Conservation (phyloP, 2,888 invertebrate genomes). For the Kryphioiulus occultus region DNA sequence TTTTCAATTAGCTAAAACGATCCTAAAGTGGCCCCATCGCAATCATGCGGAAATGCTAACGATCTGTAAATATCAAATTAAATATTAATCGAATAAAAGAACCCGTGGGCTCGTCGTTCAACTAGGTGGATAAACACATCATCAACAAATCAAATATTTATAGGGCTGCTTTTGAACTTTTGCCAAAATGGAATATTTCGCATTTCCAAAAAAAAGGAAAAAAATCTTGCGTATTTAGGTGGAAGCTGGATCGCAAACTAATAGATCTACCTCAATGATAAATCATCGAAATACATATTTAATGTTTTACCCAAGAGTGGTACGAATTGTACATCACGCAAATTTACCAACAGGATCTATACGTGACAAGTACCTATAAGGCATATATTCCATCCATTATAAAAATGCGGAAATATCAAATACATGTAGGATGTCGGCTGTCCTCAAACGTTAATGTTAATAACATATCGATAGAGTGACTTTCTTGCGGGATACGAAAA, state of each 20-base stretch:
- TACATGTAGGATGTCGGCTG: not conserved
- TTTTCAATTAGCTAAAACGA: not conserved
- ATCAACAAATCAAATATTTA: constrained; percentile 13
- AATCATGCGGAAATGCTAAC: not conserved
- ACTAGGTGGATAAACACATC: not conserved
- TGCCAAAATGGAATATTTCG: constrained; percentile 2
- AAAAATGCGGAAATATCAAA: not conserved
- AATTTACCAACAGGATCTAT: not conserved
- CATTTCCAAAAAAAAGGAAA: not conserved
- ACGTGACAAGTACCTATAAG: not conserved
- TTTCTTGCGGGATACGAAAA: not conserved
- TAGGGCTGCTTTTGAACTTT: not conserved
- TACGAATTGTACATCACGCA: not conserved
- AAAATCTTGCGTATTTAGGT: no score
- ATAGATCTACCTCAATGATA: not conserved
- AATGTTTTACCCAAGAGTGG: not conserved
- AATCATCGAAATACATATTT: not conserved
- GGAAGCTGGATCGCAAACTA: not conserved
- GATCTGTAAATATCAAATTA: constrained; percentile 10
- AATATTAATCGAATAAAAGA: constrained; percentile 16
- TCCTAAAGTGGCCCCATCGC: not conserved
- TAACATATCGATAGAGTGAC: not conserved
- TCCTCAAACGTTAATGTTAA: not conserved
- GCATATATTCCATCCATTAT: not conserved
- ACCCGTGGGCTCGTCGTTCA: not conserved